phyloP scores from a whole-genome alignment of 35 echinoderm and acorn worm genomes.

The Heliocidaris tuberculata region DNA sequence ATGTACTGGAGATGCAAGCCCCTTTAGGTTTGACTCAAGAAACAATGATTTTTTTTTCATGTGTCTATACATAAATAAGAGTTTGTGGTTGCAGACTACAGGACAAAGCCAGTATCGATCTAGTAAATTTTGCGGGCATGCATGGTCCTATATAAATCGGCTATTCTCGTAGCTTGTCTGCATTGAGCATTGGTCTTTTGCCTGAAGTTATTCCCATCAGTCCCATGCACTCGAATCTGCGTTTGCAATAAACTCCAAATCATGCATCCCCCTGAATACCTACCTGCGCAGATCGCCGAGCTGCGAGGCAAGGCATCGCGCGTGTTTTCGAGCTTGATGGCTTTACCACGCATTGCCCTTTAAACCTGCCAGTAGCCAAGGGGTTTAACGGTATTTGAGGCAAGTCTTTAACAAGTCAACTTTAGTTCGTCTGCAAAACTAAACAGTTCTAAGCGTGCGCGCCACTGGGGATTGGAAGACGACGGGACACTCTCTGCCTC shows the following conservation, averaged over 20 bases:
- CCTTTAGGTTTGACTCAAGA: background rate
- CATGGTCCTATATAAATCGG: background rate
- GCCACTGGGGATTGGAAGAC: background rate
- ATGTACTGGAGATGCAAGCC: too few species aligned
- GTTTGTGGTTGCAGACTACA: background rate
- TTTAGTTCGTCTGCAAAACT: conserved; percentile 38
- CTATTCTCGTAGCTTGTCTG: background rate
- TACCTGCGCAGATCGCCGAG: background rate
- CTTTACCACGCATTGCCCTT: conserved; percentile 48
- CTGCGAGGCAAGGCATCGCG: background rate
- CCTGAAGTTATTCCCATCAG: conserved; percentile 4
- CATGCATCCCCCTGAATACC: background rate
- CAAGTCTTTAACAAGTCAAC: conserved; percentile 53
- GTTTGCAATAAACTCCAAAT: conserved; percentile 26
- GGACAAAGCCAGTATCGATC: background rate
- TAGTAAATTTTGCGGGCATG: background rate
- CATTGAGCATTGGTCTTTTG: background rate
- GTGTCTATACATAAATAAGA: background rate
- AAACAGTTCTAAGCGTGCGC: conserved; percentile 32
- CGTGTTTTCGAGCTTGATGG: conserved; percentile 36
- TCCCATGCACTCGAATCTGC: conserved; percentile 27
- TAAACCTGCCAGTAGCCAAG: conserved; percentile 9
- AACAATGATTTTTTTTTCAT: background rate
- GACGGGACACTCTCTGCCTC: background rate
- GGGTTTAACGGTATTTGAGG: conserved; percentile 51